A percentile compares a stretch with the other conserved stretches of the same genome.
Evolutionary conservation across 2,797 vertebrate genomes (phyloP).

Genomic region (Anguilla obscura): DNA sequence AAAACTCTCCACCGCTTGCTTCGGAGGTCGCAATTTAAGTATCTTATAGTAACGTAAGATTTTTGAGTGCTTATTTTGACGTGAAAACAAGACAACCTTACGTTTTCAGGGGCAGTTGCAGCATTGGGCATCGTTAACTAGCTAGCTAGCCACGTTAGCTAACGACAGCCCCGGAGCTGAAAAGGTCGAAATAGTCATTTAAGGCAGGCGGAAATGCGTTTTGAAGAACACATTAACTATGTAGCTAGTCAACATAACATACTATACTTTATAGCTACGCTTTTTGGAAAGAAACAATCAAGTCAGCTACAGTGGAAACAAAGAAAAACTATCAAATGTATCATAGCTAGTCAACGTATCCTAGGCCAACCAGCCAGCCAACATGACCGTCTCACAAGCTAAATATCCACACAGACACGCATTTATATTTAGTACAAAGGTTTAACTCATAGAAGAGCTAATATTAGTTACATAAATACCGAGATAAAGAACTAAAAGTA

Average conservation of each 20-base stretch:
- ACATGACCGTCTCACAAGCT: not conserved
- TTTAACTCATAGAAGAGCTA: not conserved
- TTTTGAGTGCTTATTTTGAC: constrained; percentile 42
- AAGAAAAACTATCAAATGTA: not conserved
- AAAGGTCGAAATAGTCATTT: not conserved
- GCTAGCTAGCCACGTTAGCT: not conserved
- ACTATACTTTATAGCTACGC: too few relatives aligned
- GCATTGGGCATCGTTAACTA: not conserved
- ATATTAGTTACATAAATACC: not conserved
- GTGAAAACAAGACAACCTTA: too few relatives aligned
- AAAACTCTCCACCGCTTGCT: constrained; percentile 68
- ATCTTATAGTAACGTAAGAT: too few relatives aligned
- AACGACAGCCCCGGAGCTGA: not conserved
- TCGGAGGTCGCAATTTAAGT: constrained; percentile 52
- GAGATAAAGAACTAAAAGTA: too few relatives aligned
- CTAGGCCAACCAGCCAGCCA: not conserved
- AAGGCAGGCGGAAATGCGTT: not conserved
- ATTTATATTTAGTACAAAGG: not conserved
- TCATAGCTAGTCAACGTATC: not conserved
- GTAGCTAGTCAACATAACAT: not conserved
- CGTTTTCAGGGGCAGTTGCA: too few relatives aligned
- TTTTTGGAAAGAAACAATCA: not conserved
- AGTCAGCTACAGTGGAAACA: not conserved
- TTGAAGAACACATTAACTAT: not conserved
- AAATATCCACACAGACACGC: not conserved